Base-by-base conservation (phyloP, 1,140 invertebrate genomes). In the Sipha flava region DNA sequence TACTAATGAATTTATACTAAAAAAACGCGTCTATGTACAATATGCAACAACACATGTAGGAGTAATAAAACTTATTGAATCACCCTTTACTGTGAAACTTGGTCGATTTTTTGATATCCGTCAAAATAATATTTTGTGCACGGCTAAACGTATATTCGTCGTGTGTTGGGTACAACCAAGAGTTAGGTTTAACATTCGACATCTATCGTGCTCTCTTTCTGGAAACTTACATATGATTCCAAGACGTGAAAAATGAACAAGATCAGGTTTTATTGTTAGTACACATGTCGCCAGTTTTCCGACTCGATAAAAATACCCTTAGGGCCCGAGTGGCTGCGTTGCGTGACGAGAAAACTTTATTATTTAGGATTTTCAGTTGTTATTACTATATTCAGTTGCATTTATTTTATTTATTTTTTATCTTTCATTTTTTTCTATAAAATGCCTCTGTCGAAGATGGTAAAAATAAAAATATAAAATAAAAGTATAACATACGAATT, bases 281-380 rank as follows among this genome's bases (percentile, higher is more conserved):
- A 73, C 70, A 73, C 70, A 73, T 73, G 70, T 77, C 52, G 73
- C 73, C 73, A 59, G 73, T 77, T 59, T 77, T 59, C 52, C n/a
- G 73, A 77, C 73, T 57, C 73, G 49, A 77, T 77, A 77, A 77
- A 77, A 77, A 77, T 77, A 21, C 73, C 73, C 49, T 77, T 77
- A 77, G 73, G 34, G 31, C 34, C 52, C 49, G 26, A 77, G 49
- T 57, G 73, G 49, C 73, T 59, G 34, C 21, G 49, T 23, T 77
- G 52, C 73, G 73, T 77, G 73, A 77, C 73, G 73, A 57, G 73
- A 77, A 77, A 77, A 77, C 73, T 77, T 77, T 77, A 77, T 77
- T 77, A 77, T 57, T 77, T 77, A 59, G 34, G 73, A 77, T 77
- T 77, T 75, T 59, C 59, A 1, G 21, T 77, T 73, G 29, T 75